Percentiles rank a stretch among this genome's conserved stretches.
Evolutionary conservation across 1,140 invertebrate species (phyloP).

Genomic region (Tetranychus cinnabarinus): DNA sequence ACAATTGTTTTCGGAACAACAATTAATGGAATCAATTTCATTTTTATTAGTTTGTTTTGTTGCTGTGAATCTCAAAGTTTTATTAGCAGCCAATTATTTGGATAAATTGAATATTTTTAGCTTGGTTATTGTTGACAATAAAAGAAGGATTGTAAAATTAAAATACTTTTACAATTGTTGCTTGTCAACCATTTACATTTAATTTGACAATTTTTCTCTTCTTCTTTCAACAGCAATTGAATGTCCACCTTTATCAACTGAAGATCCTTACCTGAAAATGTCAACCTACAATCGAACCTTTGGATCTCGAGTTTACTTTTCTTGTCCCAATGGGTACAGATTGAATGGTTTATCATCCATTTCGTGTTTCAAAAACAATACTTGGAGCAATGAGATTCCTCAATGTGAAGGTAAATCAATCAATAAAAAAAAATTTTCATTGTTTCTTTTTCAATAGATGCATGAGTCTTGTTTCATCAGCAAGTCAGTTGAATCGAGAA

Average conservation of each 20-base stretch:
- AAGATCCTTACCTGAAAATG: constrained; percentile 30
- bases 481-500: too few species aligned
- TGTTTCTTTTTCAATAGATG: neutral
- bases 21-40: too few species aligned
- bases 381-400: constrained; percentile 31
- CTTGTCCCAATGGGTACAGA: constrained; percentile 53
- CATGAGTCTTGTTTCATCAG: too few species aligned
- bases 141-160: too few species aligned
- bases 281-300: constrained; percentile 35
- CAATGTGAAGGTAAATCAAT: constrained; percentile 11
- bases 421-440: neutral
- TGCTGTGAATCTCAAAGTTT: too few species aligned
- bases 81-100: too few species aligned
- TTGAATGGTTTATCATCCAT: constrained; percentile 42
- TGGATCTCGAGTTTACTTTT: constrained; percentile 43
- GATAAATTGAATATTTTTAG: too few species aligned
- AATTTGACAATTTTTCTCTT: neutral
- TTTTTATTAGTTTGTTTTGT: too few species aligned
- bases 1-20: too few species aligned
- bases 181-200: neutral
- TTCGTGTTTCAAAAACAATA: constrained; percentile 45
- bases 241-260: constrained; percentile 25
- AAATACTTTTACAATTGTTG: too few species aligned
- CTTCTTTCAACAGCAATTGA: constrained; percentile 31
- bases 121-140: too few species aligned